Evolutionary conservation across 1,140 invertebrate species (phyloP), one percentile per base, ranked within the genome.

Genomic region (Holcopasites calliopsidis): DNA sequence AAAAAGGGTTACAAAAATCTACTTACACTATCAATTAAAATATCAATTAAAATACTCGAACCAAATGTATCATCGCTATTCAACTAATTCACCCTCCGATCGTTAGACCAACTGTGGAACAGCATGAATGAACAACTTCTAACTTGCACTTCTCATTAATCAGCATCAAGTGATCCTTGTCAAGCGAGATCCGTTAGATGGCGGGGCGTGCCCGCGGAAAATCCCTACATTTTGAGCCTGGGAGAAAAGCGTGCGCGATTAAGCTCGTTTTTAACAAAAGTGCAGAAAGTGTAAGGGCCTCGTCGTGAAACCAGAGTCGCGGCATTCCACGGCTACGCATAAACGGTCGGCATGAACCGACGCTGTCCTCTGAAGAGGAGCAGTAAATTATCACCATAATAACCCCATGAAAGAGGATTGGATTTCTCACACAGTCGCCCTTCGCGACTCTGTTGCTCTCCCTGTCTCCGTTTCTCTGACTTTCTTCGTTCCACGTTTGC

Each of bases 381-480:
- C 82, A 86, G 86, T 88, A 88, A 89, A 89, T 86, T 89, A 89
- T 88, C 87, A 85, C 85, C 85, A 82, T 88, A 89, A 88, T 89
- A 89, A 88, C 86, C 87, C 81, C 76, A 85, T 84, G 83, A 84
- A 85, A 86, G 76, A 78, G 86, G 86, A 89, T 89, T 89, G 87
- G 76, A 88, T 88, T 89, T 89, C 86, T 88, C 87, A 87, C 87
- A 89, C 84, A 76, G 52, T 68, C 68, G 69, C 74, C 68, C 49
- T 64, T 42, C 35, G n/a, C 31, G 7, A 38, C 66, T 76, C 73
- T 72, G 44, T 54, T 47, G 31, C 26, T 69, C 50, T 47, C 2
- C 33, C 77, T n/a, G 42, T 68, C 44, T 54, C 47, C 42, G 52
- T 76, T 50, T 52, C 52, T 78, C 58, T n/a, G n/a, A n/a, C n/a